Evolutionary conservation across 1,140 invertebrate species (phyloP).

Genomic region (Wiebesia pumilae): DNA sequence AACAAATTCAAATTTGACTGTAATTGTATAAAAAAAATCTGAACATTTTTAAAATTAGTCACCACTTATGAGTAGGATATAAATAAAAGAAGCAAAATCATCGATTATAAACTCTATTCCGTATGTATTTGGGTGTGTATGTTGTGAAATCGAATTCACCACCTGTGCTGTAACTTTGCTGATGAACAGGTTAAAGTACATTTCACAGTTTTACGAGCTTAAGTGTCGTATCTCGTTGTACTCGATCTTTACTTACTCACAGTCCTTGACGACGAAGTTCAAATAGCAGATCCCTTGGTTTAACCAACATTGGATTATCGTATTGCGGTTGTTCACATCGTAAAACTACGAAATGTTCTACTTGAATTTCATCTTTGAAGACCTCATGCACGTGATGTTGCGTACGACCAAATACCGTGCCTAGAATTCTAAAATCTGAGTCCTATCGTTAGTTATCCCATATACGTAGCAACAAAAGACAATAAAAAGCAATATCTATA

Average conservation of each 20-base stretch:
- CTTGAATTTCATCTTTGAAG: background rate
- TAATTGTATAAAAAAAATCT: background rate
- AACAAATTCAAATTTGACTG: too few relatives aligned
- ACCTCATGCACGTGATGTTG: slow-evolving; percentile 3
- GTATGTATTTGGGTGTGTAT: too few relatives aligned
- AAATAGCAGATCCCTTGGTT: background rate
- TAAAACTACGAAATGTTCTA: slow-evolving; percentile 16
- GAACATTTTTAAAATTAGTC: background rate
- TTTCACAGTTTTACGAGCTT: slow-evolving; percentile 13
- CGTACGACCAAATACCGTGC: slow-evolving; percentile 2
- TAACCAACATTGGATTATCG: background rate
- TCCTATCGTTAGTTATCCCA: background rate
- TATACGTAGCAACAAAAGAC: background rate
- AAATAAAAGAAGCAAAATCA: background rate
- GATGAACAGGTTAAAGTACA: slow-evolving; percentile 2
- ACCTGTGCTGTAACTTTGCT: background rate
- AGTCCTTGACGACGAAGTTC: background rate
- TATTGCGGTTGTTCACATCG: slow-evolving; percentile 12
- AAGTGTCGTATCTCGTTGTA: slow-evolving; percentile 15
- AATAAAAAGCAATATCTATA: slow-evolving; percentile 30
- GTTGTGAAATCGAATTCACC: background rate
- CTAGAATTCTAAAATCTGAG: slow-evolving; percentile 17
- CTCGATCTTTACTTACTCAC: slow-evolving; percentile 4
- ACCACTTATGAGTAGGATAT: background rate
- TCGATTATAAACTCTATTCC: slow-evolving; percentile 1